Percentiles rank a stretch among this genome's conserved stretches.
Conservation (phyloP, 2,113 vertebrate species). For the Cinclus cinclus region DNA sequence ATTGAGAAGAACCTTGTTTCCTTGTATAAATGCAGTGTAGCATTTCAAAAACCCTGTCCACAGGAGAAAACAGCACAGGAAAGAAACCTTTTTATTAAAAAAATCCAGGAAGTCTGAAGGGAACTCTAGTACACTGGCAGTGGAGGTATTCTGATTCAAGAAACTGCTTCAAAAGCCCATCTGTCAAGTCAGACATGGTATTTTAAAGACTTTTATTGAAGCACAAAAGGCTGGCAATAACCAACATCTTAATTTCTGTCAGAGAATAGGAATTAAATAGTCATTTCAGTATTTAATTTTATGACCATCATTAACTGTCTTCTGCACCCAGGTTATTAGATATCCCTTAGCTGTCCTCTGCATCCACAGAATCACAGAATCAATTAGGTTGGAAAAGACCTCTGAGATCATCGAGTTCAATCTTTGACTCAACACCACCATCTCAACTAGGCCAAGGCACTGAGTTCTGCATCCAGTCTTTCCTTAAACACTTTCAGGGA, state of each 20-base stretch:
- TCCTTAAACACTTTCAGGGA: not conserved
- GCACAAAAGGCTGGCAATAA: not conserved
- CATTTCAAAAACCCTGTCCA: not conserved
- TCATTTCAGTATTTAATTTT: constrained; percentile 11
- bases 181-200: not conserved
- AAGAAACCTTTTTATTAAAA: not conserved
- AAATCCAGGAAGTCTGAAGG: not conserved
- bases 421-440: not conserved
- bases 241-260: not conserved
- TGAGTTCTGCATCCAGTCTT: not conserved
- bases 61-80: not conserved
- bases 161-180: not conserved
- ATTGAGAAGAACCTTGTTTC: not conserved
- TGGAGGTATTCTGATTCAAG: not conserved
- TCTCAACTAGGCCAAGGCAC: not conserved
- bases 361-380: not conserved
- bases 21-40: not conserved
- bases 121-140: not conserved
- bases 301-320: not conserved
- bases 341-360: not conserved
- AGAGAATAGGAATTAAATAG: not conserved
- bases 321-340: not conserved
- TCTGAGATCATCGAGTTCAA: not conserved
- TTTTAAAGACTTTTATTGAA: constrained; percentile 1
- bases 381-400: not conserved